These are phyloP conservation scores for Epinephelus lanceolatus DNA, from an alignment of 2,113 vertebrate species.

Conservation along the genomic window DNA sequence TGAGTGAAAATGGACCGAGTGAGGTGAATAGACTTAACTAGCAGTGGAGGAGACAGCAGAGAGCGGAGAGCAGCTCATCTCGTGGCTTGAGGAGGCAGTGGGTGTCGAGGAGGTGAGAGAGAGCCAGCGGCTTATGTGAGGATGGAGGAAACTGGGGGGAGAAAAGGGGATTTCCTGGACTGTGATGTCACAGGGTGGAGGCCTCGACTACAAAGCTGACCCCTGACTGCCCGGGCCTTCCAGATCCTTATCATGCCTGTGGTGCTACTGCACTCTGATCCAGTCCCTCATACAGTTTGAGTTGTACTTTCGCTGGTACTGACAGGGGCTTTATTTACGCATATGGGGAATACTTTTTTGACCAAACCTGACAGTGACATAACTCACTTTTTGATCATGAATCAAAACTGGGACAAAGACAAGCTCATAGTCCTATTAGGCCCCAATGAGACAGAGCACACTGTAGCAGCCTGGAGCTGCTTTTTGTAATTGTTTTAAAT, in stretches of 20 bases:
- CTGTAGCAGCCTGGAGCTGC: too few relatives aligned
- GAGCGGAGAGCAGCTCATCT: constrained; percentile 29
- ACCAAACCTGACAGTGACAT: neutral
- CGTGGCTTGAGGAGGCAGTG: constrained; percentile 34
- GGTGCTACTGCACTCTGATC: constrained; percentile 7
- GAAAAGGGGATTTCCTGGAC: constrained; percentile 24
- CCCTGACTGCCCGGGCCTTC: constrained; percentile 19
- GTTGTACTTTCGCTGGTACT: neutral
- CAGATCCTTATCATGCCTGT: constrained; percentile 29
- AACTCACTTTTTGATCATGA: neutral
- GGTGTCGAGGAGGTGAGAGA: constrained; percentile 23
- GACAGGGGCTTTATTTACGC: neutral
- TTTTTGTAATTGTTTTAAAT: too few relatives aligned
- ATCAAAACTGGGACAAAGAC: neutral
- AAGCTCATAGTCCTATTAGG: neutral
- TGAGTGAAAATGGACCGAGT: constrained; percentile 22
- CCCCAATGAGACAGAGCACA: too few relatives aligned
- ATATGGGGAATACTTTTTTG: neutral
- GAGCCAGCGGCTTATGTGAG: constrained; percentile 8
- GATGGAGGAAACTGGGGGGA: constrained; percentile 1
- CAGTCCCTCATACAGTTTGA: neutral
- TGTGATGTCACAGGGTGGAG: constrained; percentile 48
- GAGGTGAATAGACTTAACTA: constrained; percentile 27
- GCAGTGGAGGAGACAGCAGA: constrained; percentile 9
- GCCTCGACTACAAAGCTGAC: constrained; percentile 43